Base-by-base conservation (phyloP, 2,888 invertebrate genomes). In the Coleophora flavipennella region DNA sequence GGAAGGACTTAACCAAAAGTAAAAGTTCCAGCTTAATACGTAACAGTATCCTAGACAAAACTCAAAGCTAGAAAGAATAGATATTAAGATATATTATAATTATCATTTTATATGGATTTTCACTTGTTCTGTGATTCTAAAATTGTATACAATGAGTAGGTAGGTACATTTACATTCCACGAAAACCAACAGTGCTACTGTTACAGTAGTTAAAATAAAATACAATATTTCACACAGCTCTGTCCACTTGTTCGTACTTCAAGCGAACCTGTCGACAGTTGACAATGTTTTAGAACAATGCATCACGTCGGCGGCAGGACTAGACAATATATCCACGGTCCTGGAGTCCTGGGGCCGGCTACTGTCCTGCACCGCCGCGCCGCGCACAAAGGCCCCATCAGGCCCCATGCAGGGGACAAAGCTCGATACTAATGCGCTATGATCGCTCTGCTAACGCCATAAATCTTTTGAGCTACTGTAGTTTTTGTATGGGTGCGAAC, bases 351-450 rank as follows among this genome's bases (percentile, higher is more conserved):
- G 39, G 46, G 39, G 3, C 20, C 6, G 3, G 66, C 68, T 64
- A 65, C 67, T 60, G 73, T 64, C 50, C 48, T 42, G 49, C 57
- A 53, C 63, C 53, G 45, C 49, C 45, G 33, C 53, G 45, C 49
- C 45, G 33, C 44, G 38, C 39, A 45, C 74, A 79, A 77, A 72
- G 70, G 49, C 64, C 69, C 60, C 83, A n/a, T n/a, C 77, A 72
- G 70, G 49, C 64, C 20, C 20, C 20, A 77, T 70, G 73, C 59
- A 53, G 78, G 46, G 78, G 62, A 83, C 79, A 83, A 81, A 67
- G 60, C 53, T 44, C 38, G 48, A 59, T 79, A 76, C 83, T 84
- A 81, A 84, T 84, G 81, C 62, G 65, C 71, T 73, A 81, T 84
- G 83, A 84, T 84, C 79, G 68, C 53, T 62, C 61, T 65, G 57